Evolutionary conservation across 2,113 vertebrate genomes (phyloP), one percentile per base, ranked within the genome.

Genomic region (Myrmecophaga tridactyla): DNA sequence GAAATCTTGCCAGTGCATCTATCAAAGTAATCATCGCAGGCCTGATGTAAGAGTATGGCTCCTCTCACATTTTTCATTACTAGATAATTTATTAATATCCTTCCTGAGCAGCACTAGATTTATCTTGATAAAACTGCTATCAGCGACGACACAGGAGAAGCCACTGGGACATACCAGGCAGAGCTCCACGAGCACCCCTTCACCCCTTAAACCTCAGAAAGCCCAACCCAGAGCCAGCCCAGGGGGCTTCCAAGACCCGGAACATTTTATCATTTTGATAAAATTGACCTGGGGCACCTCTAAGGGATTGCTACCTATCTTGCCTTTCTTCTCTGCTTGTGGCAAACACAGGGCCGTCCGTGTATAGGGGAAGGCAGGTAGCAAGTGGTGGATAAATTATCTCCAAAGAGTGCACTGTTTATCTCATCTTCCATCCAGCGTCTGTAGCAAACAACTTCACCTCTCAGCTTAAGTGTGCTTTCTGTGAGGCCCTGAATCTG

Each of bases 1-100:
- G 98, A 98, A 97, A 98, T 98, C 98, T 98, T 97, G 96, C 98
- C 97, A 98, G 98, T 98, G 98, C 98, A 99, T 99, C 98, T 98
- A 98, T 99, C 99, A 99, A 98, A 98, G 98, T 97, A 98, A 98
- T 99, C 98, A 99, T 99, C 97, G 97, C 94, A 96, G 97, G 98
- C 98, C 98, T 98, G 98, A 98, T 98, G 98, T 96, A 98, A 98
- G 98, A 98, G 97, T 96, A 96, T 97, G 98, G 98, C 97, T 98
- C 97, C 97, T 97, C 98, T 98, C 99, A 98, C 98, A 98, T 98
- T 98, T 99, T 99, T 99, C 98, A 99, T 99, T 99, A 99, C 98
- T 95, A 96, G 98, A 98, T 99, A 99, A 99, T 99, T 98, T 99
- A 99, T 99, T 99, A 99, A 99, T 99, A 99, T 98, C 98, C 98